Evolutionary conservation across 35 echinoderm and acorn worm genomes (phyloP), one percentile per base, ranked within the genome.

Genomic region (Apostichopus parvimensis): DNA sequence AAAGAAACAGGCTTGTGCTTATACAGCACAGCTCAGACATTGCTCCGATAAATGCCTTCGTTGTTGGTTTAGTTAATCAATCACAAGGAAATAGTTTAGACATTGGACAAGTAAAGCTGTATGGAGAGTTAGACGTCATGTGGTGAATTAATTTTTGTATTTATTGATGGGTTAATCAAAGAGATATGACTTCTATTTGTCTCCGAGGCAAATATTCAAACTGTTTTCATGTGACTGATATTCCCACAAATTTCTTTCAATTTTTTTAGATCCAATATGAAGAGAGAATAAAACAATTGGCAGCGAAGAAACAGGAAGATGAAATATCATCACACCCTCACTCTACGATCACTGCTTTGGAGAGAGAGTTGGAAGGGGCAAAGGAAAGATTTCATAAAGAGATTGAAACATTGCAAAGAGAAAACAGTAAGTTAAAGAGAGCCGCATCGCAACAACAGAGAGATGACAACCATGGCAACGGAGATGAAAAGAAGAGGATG

Each of bases 201-300:
- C 4, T 9, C 58, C 6, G 12, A 61, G 1, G 58, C 10, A 61
- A 61, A 12, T 61, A 61, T 61, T 61, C 58, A 61, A 61, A 45
- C 28, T 0, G 11, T 60, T 60, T 60, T 60, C 8, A 61, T 12
- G 7, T 11, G 58, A 61, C 12, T 61, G 7, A 61, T 61, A 61
- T 61, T 61, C 34, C 28, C 58, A 61, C 5, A 75, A 75, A 75
- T 75, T 1, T n/a, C 17, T 18, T 75, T 13, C 15, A 68, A 66
- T 62, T 20, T 18, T 77, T 89, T 6, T 23, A 96, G 95, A 82
- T 94, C 26, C 81, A 93, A 78, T 99, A 96, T 81, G 97, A 99
- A 93, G 97, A 96, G 23, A 90, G 95, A 66, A 94, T 99, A 11
- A 95, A 95, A 76, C 55, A 84, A 11, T 57, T 99, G 26, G 96